phyloP scores from a whole-genome alignment of 2,113 vertebrate species.

The Passer montanus region DNA sequence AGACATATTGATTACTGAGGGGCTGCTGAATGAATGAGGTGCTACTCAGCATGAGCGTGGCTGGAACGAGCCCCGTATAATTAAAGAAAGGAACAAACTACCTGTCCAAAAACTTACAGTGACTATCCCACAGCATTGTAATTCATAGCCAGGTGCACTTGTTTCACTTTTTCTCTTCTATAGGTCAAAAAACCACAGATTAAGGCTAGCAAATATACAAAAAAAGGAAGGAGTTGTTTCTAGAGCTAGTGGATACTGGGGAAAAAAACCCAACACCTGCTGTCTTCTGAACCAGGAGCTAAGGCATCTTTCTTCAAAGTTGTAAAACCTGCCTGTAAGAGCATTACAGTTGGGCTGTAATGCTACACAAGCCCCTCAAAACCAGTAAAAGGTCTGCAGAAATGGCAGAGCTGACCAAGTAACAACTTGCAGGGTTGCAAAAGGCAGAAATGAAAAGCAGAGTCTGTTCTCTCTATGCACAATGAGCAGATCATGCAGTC shows the following conservation, averaged over 20 bases:
- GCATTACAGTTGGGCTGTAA: background rate
- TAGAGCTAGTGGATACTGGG: background rate
- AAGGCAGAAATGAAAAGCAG: background rate
- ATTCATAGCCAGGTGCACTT: background rate
- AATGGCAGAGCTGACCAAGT: background rate
- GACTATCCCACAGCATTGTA: background rate
- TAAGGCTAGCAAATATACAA: background rate
- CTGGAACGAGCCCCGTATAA: background rate
- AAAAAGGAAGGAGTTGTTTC: background rate
- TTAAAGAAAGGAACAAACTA: slow-evolving; percentile 10
- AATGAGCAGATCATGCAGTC: background rate
- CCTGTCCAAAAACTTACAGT: background rate
- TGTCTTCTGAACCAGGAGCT: background rate
- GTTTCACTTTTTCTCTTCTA: background rate
- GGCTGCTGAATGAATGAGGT: background rate
- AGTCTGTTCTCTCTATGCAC: background rate
- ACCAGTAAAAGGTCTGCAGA: background rate
- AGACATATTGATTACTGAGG: background rate
- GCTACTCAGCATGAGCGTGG: background rate
- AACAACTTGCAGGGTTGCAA: background rate
- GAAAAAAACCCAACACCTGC: background rate
- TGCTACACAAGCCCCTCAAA: background rate
- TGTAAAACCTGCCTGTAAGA: background rate
- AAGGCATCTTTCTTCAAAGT: background rate
- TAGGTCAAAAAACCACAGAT: background rate